Percentiles rank a stretch among this genome's conserved stretches.
These are phyloP conservation scores for Vireo griseus DNA, from an alignment of 2,797 vertebrate genomes.

Conservation along the genomic window DNA sequence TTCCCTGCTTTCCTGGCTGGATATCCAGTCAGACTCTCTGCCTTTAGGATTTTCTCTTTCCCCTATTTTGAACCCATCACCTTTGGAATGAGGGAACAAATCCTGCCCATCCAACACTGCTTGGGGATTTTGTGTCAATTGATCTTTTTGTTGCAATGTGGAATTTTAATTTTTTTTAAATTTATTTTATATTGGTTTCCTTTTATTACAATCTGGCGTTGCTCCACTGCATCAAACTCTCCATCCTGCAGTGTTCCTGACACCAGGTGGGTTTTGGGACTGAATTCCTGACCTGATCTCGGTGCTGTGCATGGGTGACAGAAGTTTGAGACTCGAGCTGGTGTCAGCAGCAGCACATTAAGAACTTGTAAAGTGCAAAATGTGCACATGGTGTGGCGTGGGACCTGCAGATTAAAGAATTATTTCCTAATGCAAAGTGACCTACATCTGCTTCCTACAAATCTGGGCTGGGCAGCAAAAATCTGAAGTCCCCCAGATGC, in stretches of 20 bases:
- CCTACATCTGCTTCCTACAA: not conserved
- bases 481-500: not conserved
- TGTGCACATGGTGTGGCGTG: not conserved
- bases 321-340: not conserved
- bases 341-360: not conserved
- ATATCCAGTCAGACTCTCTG: not conserved
- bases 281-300: not conserved
- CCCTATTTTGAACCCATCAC: not conserved
- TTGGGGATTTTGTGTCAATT: not conserved
- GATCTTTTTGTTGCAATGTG: not conserved
- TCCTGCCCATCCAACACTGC: not conserved
- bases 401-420: not conserved
- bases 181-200: not conserved
- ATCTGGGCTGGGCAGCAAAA: not conserved
- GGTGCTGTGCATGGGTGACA: fast-evolving
- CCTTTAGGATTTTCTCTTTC: not conserved
- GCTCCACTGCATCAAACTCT: fast-evolving
- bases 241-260: fast-evolving
- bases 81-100: not conserved
- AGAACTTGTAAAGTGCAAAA: not conserved
- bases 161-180: not conserved
- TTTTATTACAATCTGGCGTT: not conserved
- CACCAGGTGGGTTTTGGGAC: not conserved
- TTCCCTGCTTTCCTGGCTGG: not conserved
- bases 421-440: not conserved